phyloP scores from a whole-genome alignment of 1,140 invertebrate genomes.

The Bombus confusus region DNA sequence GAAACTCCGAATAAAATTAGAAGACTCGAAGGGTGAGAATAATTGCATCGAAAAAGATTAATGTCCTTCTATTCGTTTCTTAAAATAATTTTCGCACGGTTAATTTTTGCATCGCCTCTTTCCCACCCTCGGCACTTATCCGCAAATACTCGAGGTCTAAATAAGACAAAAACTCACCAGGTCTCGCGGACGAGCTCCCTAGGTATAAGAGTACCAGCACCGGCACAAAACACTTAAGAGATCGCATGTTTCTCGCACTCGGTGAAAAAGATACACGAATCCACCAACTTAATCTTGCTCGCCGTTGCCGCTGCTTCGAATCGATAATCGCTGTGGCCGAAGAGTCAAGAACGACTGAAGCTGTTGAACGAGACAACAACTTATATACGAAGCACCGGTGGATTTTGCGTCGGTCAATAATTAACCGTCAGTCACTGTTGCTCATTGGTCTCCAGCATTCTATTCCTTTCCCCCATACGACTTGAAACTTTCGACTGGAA shows the following conservation, averaged over 20 bases:
- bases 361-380: constrained; percentile 69
- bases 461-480: not conserved
- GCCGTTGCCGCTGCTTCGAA: not conserved
- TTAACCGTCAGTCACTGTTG: constrained; percentile 45
- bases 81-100: not conserved
- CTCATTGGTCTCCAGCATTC: not conserved
- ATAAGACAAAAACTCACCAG: constrained; percentile 61
- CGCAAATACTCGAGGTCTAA: not conserved
- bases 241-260: constrained; percentile 59
- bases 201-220: constrained; percentile 66
- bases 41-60: not conserved
- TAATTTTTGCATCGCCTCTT: not conserved
- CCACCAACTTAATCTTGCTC: no score
- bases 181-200: constrained; percentile 53
- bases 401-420: constrained; percentile 62
- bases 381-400: constrained; percentile 70
- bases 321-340: constrained; percentile 51
- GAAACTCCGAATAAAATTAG: not conserved
- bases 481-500: not conserved
- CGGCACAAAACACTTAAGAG: constrained; percentile 69
- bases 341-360: constrained; percentile 71
- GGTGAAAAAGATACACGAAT: constrained; percentile 16
- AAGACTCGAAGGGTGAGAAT: not conserved
- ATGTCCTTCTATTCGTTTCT: not conserved
- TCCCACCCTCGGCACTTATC: no score